Evolutionary conservation across 2,888 invertebrate species (phyloP), one percentile per base, ranked within the genome.

Genomic region (Ditylenchus weischeri): DNA sequence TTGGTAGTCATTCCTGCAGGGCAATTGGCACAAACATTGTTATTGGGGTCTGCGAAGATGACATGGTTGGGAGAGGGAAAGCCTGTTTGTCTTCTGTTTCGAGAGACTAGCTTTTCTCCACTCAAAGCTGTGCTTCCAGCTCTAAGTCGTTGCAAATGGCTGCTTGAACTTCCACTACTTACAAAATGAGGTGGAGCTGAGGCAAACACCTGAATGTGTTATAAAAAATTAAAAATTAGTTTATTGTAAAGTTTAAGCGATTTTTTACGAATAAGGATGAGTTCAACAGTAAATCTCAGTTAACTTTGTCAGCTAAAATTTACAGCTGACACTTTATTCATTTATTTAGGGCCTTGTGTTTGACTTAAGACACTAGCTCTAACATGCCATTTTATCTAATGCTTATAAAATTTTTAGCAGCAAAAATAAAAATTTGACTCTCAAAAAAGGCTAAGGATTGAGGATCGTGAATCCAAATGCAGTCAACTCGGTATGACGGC

Each of bases 21-120:
- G 35, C 75, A 74, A 29, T 66, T 65, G n/a, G 64, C 61, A 47
- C 76, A 72, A 43, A 66, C 61, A 51, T 69, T 70, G 47, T 49
- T 64, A 23, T 63, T 64, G 6, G 72, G 72, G 23, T 62, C 67
- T 36, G 62, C 57, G 57, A 69, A 69, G 11, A 59, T 43, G 43
- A 68, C 19, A 38, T 64, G 64, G 64, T n/a, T 29, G 11, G 43
- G 43, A 10, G 62, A 47, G 7, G 62, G 47, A 1, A 29, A n/a
- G 54, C 54, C 29, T 54, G 54, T 18, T 23, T 54, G 23, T 21
- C 54, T 21, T 11, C 54, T 11, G 29, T 18, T 21, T 6, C n/a
- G 54, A 54, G 21, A 10, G 1, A 11, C 23, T 13, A 23, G 54
- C 13, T 10, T 21, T 54, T 54, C 43, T 47, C 66, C 18, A 51